Conservation (phyloP, 35 echinoderm and acorn worm genomes). For the Diadema setosum region DNA sequence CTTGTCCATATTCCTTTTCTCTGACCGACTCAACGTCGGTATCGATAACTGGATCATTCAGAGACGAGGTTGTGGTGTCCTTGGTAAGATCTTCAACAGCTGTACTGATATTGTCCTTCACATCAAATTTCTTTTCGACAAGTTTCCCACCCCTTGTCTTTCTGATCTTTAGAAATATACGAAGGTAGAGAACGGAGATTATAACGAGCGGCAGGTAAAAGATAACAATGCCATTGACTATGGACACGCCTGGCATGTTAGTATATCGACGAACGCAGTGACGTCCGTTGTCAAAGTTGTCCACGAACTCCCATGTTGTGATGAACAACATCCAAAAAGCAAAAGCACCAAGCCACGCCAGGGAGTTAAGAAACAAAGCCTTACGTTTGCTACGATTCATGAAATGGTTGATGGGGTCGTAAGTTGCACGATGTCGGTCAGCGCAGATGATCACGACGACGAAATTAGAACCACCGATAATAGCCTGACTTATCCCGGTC, state of each 20-base stretch:
- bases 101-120: too few species aligned
- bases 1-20: too few species aligned
- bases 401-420: slow-evolving; percentile 12
- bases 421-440: slow-evolving; percentile 25
- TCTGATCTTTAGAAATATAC: background rate
- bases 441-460: slow-evolving; percentile 18
- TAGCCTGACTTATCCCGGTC: background rate
- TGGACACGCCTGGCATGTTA: background rate
- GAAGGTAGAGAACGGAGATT: background rate
- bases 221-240: background rate
- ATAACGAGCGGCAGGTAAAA: background rate
- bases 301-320: background rate
- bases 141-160: background rate
- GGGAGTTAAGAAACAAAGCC: background rate
- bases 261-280: background rate
- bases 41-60: too few species aligned
- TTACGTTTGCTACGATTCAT: background rate
- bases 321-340: background rate
- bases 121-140: background rate
- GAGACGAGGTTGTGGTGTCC: too few species aligned
- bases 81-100: too few species aligned
- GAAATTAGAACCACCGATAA: background rate
- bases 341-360: background rate
- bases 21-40: too few species aligned
- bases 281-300: background rate